Evolutionary conservation across 1,140 invertebrate genomes (phyloP).

Genomic region (Phthorimaea operculella): DNA sequence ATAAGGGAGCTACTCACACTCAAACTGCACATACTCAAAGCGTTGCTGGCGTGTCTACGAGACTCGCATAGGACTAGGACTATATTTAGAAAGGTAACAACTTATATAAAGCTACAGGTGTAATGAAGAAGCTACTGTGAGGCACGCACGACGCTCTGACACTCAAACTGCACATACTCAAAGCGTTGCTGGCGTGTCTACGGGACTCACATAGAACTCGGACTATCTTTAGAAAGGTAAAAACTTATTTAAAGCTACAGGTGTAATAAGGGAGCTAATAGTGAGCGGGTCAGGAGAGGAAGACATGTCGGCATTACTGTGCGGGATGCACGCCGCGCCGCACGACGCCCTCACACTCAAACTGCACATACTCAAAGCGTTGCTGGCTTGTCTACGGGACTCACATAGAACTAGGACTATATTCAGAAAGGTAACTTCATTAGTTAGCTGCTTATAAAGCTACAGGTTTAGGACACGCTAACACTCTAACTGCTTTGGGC

Average conservation of each 20-base stretch:
- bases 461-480: no score
- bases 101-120: no score
- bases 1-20: conserved; percentile 88
- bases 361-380: conserved; percentile 90
- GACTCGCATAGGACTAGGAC: conserved; percentile 96
- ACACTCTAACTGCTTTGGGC: no score
- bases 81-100: no score
- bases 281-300: conserved; percentile 93
- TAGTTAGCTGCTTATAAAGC: no score
- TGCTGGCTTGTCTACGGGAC: conserved; percentile 89
- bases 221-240: conserved; percentile 95
- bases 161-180: conserved; percentile 92
- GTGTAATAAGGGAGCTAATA: conserved; percentile 87
- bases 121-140: conserved; percentile 84
- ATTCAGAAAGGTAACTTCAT: conserved; percentile 88
- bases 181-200: conserved; percentile 87
- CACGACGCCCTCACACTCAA: conserved; percentile 84
- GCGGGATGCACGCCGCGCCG: conserved; percentile 89
- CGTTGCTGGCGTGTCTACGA: conserved; percentile 86
- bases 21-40: conserved; percentile 92
- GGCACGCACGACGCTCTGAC: conserved; percentile 88
- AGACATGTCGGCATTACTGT: conserved; percentile 92
- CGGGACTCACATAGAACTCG: no score
- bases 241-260: conserved; percentile 34
- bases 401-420: conserved; percentile 96